Base-by-base conservation (phyloP, 2,797 vertebrate genomes). In the Lutjanus campechanus region DNA sequence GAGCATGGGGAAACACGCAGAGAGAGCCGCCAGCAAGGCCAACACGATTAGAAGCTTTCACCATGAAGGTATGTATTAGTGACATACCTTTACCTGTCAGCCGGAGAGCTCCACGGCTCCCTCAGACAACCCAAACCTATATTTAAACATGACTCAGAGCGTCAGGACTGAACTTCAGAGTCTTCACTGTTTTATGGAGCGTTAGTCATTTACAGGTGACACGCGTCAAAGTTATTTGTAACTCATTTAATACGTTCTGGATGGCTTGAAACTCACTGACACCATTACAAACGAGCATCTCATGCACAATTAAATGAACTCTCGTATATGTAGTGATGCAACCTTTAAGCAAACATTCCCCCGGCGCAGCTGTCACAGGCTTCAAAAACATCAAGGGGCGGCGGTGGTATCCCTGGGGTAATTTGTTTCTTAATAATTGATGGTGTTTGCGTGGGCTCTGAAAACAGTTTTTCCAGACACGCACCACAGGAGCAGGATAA, bases 11-110 rank as follows among this genome's bases (percentile, higher is more conserved):
- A 96, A 89, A 76, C 96, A 96, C 85, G 95, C 97, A 86, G 97
- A 98, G 93, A 95, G 95, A 85, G 96, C 97, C 36, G 96, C 97
- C 93, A 99, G 98, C 96, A 96, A 94, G 78, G 97, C 98, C 92
- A 99, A 98, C 95, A 99, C 97, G 25, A 97, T 99, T 91, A 96
- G 98, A 94, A 98, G 97, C 94, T 99, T 99, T 95, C 97, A 98
- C 94, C 98, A 99, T 79, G 98, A 99, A 98, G 98, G 98, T 99
- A 95, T 94, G 96, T 91, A 90, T 92, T 92, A 94, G 89, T 89
- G 92, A 91, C 93, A 93, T 93, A 94, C 91, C 93, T 92, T 89
- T 89, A 91, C 86, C 90, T 93, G 90, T 90, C 92, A 90, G 90
- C 79, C 87, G 67, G 80, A 74, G 85, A 84, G 89, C 88, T 82